Conservation (phyloP, 2,113 vertebrate species). For the Muntiacus muntjak region DNA sequence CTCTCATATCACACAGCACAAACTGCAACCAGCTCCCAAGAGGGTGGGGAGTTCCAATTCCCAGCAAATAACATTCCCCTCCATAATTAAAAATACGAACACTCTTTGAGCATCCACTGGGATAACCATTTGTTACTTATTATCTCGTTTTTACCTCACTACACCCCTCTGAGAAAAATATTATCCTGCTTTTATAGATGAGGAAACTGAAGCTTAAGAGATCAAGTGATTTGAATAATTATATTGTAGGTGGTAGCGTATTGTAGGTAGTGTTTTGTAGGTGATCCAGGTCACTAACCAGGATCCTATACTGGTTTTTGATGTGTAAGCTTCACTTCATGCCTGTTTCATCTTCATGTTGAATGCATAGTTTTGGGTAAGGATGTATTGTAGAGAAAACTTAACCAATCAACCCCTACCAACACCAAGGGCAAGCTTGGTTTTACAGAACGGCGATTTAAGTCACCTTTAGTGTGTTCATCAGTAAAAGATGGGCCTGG, state of each 20-base stretch:
- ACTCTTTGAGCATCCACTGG: not conserved
- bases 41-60: not conserved
- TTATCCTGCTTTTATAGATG: not conserved
- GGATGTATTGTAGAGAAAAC: not conserved
- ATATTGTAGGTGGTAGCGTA: not conserved
- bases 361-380: not conserved
- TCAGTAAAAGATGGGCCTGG: not conserved
- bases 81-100: not conserved
- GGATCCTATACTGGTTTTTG: not conserved
- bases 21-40: not conserved
- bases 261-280: not conserved
- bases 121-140: not conserved
- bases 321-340: not conserved
- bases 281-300: not conserved
- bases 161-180: not conserved
- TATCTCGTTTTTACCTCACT: not conserved
- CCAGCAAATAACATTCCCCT: not conserved
- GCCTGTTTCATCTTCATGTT: not conserved
- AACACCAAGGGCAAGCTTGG: not conserved
- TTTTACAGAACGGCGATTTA: not conserved
- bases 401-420: not conserved
- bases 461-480: not conserved
- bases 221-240: not conserved
- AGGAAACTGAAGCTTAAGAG: not conserved
- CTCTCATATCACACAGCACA: not conserved